Percentiles rank a stretch among this genome's conserved stretches.
phyloP scores from a whole-genome alignment of 2,888 invertebrate genomes.

The Caenorhabditis sulstoni region DNA sequence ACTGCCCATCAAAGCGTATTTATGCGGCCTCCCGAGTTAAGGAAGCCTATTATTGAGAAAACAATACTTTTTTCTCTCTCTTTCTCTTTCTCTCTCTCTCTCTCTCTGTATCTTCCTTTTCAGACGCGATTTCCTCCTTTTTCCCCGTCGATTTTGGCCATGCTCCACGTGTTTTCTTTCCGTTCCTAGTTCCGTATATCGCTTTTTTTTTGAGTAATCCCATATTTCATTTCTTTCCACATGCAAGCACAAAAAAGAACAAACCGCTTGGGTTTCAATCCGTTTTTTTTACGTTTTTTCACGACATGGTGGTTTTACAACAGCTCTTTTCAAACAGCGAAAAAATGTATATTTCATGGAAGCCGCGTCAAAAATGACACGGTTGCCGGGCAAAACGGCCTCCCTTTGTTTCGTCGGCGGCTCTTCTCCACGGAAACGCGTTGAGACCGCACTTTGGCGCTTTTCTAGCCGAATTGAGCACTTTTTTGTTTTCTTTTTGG shows the following conservation, averaged over 20 bases:
- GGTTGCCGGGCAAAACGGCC: conserved; percentile 26
- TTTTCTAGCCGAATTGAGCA: conserved; percentile 11
- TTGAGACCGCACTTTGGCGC: background rate
- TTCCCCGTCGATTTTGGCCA: too few relatives aligned
- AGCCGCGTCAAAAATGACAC: conserved; percentile 40
- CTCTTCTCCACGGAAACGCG: conserved; percentile 21
- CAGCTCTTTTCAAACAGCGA: conserved; percentile 1
- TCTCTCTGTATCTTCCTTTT: conserved; percentile 18
- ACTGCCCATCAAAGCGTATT: conserved; percentile 42
- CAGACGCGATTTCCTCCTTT: background rate
- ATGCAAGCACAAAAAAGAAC: background rate
- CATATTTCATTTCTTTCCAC: conserved; percentile 38
- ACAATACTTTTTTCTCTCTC: conserved; percentile 44
- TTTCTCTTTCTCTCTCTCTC: conserved; percentile 6
- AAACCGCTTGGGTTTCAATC: background rate
- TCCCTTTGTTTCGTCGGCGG: conserved; percentile 16
- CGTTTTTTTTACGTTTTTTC: conserved; percentile 1
- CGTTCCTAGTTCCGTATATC: conserved; percentile 23
- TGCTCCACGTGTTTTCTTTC: conserved; percentile 9
- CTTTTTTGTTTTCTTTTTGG: conserved; percentile 18
- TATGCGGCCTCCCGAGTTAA: conserved; percentile 47
- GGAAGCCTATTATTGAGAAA: conserved; percentile 55
- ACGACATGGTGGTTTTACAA: conserved; percentile 15
- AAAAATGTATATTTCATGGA: conserved; percentile 44
- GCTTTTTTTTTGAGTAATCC: conserved; percentile 34